Evolutionary conservation across 2,888 invertebrate species (phyloP), one percentile per base, ranked within the genome.

Genomic region (Rhaphigaster nebulosa): DNA sequence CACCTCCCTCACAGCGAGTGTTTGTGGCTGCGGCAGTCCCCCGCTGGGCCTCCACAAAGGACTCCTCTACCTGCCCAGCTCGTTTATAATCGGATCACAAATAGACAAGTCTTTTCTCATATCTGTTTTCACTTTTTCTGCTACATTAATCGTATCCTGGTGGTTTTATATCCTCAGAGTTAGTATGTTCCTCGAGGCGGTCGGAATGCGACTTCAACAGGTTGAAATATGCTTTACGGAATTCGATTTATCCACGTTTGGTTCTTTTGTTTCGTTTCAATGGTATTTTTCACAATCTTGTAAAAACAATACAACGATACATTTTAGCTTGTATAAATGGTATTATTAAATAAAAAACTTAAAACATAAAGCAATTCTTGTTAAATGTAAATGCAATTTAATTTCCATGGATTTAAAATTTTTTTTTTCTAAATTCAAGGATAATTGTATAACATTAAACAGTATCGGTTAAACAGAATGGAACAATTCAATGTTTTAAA

Each of bases 1-100:
- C 84, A 45, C 84, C 84, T 45, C 84, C 84, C 45, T 76, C 70
- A 34, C 70, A 34, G 41, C 6, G 4, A 84, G 84, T 84, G 84
- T 84, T 84, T 45, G 84, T 45, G 84, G 84, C 84, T 84, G 84
- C 45, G 84, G 84, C 84, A 15, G 45, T 38, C 15, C 45, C 84
- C 84, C n/a, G 84, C 84, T 45, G 84, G n/a, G 84, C 12, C 2
- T 3, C 0, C 26, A 84, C 84, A 84, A 84, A 84, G 38, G 41
- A 18, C 45, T 84, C 23, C 45, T 50, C 84, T 84, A 84, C 84
- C 84, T 84, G 84, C 45, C 45, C 45, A 45, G 45, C 41, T 45
- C 84, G 45, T n/a, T n/a, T 84, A 84, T 84, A 84, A 84, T 84
- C 84, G 45, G 84, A 84, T 76, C 70, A 76, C 34, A 76, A 76